Base-by-base conservation (phyloP, 2,113 vertebrate species). In the Zapus hudsonius region DNA sequence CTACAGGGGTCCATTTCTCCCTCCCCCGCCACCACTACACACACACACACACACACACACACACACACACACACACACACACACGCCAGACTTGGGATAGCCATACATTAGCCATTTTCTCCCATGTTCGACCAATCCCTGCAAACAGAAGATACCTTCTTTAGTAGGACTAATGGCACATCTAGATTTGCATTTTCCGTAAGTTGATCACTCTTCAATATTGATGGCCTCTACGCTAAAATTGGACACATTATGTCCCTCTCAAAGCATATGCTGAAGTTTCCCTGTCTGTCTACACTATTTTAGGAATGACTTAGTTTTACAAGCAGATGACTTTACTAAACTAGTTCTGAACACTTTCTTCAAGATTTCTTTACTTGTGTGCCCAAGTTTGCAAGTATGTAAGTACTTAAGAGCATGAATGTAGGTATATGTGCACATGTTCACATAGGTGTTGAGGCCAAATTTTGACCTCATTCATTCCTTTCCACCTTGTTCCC, bases 171-270 rank as follows among this genome's bases (percentile, higher is more conserved):
- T 84, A 73, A 90, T 73, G 47, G 33, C 17, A 57, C 10, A 73
- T 69, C 16, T 44, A 86, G 40, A 76, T 92, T 67, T 89, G 36
- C 57, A 81, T 90, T 91, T 85, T 80, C 57, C 38, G 38, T 40
- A 70, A 90, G 40, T 33, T 83, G 91, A 93, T 57, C 88, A 80
- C 29, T 91, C 12, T 89, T 29, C 29, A 64, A 10, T 64, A 40
- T 92, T 67, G 36, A 70, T 89, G 63, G 23, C 2, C 4, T 40
- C 27, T 92, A 27, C 57, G 93, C 38, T 94, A 83, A 95, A 94
- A 72, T 31, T 75, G 52, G 55, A 72, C 6, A 22, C 12, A 80
- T 38, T 87, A 67, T 70, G 44, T 75, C 90, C 55, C 72, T 95
- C 92, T 70, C 42, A 90, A 75, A 44, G 20, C 22, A 63, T 23